A percentile compares a stretch with the other conserved stretches of the same genome.
phyloP scores from a whole-genome alignment of 2,888 invertebrate genomes.

The Limenitis camilla region DNA sequence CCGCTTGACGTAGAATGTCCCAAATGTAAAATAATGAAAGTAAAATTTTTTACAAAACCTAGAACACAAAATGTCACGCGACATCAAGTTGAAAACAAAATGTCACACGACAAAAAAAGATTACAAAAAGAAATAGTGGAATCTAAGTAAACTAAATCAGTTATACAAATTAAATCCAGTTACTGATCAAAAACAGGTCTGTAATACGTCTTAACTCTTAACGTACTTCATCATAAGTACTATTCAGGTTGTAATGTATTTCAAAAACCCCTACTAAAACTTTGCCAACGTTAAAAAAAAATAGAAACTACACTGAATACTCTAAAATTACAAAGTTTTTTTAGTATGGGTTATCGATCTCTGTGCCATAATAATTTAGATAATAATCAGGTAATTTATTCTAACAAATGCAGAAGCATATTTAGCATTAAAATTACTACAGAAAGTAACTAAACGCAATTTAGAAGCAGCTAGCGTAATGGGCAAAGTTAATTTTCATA shows the following conservation, averaged over 20 bases:
- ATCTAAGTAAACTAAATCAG: no score
- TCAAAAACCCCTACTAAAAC: background rate
- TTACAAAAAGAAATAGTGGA: no score
- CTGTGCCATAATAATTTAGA: constrained; percentile 1
- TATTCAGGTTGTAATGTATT: background rate
- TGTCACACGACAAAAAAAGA: no score
- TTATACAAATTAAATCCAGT: no score
- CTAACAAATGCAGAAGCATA: constrained; percentile 1
- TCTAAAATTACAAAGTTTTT: background rate
- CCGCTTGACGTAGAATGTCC: no score
- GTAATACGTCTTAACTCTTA: background rate
- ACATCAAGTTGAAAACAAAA: no score
- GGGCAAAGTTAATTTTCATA: constrained; percentile 5
- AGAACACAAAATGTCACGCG: no score
- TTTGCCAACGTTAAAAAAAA: background rate
- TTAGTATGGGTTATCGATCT: background rate
- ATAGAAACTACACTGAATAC: background rate
- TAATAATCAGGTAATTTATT: background rate
- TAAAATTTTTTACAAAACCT: no score
- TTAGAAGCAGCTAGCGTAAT: constrained; percentile 10
- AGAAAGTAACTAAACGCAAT: constrained; percentile 3
- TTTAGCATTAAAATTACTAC: constrained; percentile 2
- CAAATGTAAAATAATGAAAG: no score
- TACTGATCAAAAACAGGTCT: background rate
- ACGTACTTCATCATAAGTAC: background rate